Evolutionary conservation across 2,888 invertebrate genomes (phyloP).

Genomic region (Tachina lurida): DNA sequence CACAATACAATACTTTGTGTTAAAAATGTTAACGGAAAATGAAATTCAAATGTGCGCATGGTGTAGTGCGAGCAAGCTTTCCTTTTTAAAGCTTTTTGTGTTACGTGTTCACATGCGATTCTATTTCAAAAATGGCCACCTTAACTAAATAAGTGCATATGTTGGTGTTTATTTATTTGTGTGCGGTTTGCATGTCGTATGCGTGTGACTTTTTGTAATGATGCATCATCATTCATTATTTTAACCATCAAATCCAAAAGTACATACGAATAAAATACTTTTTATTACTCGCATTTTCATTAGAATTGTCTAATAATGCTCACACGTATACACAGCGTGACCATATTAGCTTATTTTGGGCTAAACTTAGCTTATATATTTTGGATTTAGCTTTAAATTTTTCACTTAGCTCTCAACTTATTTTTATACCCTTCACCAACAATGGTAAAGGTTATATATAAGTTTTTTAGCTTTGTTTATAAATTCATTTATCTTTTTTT

Average conservation of each 20-base stretch:
- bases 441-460: too few species aligned
- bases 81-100: constrained; percentile 2
- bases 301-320: constrained; percentile 18
- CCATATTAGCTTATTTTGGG: too few species aligned
- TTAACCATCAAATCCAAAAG: constrained; percentile 37
- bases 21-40: constrained; percentile 50
- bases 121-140: constrained; percentile 37
- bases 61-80: constrained; percentile 54
- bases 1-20: background rate
- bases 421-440: too few species aligned
- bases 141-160: background rate
- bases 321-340: background rate
- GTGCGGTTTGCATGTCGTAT: background rate
- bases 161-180: constrained; percentile 35
- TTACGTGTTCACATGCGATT: background rate
- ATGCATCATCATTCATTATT: constrained; percentile 48
- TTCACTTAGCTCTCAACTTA: too few species aligned
- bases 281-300: constrained; percentile 48
- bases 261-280: background rate
- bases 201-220: constrained; percentile 25
- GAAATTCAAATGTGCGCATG: constrained; percentile 53
- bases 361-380: too few species aligned
- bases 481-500: too few species aligned
- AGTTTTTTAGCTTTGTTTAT: too few species aligned
- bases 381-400: too few species aligned